Conservation (phyloP, 2,888 invertebrate species). For the Lochmaea capreae region DNA sequence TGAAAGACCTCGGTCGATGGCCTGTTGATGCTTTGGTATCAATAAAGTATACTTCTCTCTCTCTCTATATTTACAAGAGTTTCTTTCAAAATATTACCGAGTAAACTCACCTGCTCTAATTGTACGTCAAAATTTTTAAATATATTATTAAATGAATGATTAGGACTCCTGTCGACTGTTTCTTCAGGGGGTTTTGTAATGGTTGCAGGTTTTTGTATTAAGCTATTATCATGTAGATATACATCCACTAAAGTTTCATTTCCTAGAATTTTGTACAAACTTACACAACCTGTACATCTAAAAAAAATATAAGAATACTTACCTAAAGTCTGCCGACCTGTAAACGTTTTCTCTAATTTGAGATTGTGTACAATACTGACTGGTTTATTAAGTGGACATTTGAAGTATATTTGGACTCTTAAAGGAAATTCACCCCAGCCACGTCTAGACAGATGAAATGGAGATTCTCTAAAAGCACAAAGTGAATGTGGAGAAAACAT, state of each 20-base stretch:
- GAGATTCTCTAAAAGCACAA: conserved; percentile 72
- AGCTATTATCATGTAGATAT: conserved; percentile 68
- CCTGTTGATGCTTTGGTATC: no score
- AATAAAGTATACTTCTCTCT: no score
- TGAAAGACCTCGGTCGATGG: no score
- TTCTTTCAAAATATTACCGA: no score
- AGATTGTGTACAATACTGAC: conserved; percentile 83
- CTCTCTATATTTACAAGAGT: no score
- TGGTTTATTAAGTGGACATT: conserved; percentile 79
- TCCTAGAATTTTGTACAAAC: conserved; percentile 74
- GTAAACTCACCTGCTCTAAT: not conserved
- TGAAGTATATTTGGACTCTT: conserved; percentile 83
- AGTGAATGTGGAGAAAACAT: not conserved
- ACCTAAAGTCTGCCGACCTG: conserved; percentile 87
- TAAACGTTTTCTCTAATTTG: conserved; percentile 83
- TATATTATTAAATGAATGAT: conserved; percentile 5
- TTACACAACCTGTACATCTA: no score
- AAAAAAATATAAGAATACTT: no score
- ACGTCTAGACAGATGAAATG: conserved; percentile 85
- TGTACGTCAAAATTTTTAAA: conserved; percentile 15
- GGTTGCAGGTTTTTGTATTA: conserved; percentile 35
- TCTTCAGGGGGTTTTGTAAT: conserved; percentile 30
- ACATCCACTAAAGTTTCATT: conserved; percentile 84
- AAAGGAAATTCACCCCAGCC: conserved; percentile 96
- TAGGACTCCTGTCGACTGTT: not conserved